phyloP scores from a whole-genome alignment of 2,797 vertebrate genomes.

The Pseudochirops cupreus region DNA sequence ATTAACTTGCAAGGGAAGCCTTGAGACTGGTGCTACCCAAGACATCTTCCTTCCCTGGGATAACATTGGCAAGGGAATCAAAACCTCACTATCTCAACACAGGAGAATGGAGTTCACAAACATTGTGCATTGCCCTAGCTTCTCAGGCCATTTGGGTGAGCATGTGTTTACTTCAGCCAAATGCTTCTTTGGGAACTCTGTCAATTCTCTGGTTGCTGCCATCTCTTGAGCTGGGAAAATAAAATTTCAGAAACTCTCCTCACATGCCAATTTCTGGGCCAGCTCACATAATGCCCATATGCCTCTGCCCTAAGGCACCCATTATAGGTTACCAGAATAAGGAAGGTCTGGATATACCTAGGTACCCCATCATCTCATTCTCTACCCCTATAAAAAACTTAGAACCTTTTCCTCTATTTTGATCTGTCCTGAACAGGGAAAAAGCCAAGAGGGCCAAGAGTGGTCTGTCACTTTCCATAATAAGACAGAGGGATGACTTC shows the following conservation, averaged over 20 bases:
- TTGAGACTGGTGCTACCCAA: neutral
- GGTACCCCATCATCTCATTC: too few species aligned
- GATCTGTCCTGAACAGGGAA: neutral
- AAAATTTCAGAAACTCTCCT: neutral
- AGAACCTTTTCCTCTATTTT: neutral
- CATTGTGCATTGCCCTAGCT: neutral
- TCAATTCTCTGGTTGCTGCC: neutral
- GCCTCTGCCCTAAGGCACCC: neutral
- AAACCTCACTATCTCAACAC: neutral
- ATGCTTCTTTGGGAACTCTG: neutral
- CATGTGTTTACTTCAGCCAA: neutral
- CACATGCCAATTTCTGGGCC: neutral
- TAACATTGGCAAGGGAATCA: neutral
- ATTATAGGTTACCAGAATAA: neutral
- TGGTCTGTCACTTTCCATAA: neutral
- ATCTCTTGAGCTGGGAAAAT: neutral
- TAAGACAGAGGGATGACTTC: neutral
- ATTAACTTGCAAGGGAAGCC: neutral
- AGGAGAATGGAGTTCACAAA: neutral
- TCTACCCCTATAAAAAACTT: neutral
- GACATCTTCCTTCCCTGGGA: neutral
- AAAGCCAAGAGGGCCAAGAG: neutral
- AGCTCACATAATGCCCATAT: neutral
- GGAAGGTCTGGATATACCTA: neutral
- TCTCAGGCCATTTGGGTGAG: neutral